Evolutionary conservation across 2,113 vertebrate species (phyloP), one percentile per base, ranked within the genome.

Genomic region (Sterrhoptilus dennistouni): DNA sequence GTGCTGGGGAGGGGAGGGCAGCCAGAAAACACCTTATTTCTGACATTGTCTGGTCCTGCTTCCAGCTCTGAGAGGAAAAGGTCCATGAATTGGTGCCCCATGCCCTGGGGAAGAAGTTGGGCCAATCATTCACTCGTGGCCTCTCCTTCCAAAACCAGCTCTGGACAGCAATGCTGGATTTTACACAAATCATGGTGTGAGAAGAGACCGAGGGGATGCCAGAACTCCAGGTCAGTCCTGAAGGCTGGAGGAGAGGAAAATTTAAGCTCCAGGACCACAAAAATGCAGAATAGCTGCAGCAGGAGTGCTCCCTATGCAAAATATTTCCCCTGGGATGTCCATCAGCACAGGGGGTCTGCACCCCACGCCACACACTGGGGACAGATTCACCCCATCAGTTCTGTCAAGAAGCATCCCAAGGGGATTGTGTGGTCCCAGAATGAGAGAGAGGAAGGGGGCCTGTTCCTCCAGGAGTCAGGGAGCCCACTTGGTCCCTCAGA

Each of bases 11-110:
- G 27, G 15, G 17, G 36, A 75, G 10, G 47, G 27, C 19, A 75
- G 71, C 16, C 53, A 68, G 61, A 53, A 95, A 66, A 45, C 20
- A 45, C 9, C 68, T 90, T 56, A 64, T 47, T 83, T 86, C 70
- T 90, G 53, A 13, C 33, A 12, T 5, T n/a, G 25, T 14, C 33
- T 52, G 24, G 9, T 29, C 11, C 47, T 66, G 29, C 49, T 71
- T 64, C 36, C 66, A 63, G 28, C 15, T 78, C 7, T 44, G 3
- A 2, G 31, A 56, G 22, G 28, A 33, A 24, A 59, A 47, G 21
- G 20, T 44, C 40, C 11, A 1, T 12, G 9, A 33, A 68, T 7
- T 1, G 1, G 23, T 65, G 50, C 4, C 19, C n/a, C 23, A 14
- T 4, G 6, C 8, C 38, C 17, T 61, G n/a, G 20, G 18, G 31